Base-by-base conservation (phyloP, 1,140 invertebrate genomes). In the Calephelis virginiensis region DNA sequence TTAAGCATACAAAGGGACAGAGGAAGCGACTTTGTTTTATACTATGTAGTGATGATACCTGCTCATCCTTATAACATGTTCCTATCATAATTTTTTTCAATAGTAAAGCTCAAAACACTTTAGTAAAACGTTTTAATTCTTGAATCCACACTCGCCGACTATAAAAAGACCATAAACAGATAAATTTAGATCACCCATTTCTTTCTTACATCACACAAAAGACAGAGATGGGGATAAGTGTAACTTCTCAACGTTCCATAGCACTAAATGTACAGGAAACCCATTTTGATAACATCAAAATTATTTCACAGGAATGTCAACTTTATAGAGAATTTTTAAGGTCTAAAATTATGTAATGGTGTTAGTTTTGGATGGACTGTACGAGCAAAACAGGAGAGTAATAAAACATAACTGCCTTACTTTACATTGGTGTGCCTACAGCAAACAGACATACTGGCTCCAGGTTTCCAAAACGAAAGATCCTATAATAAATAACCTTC, bases 331-430 rank as follows among this genome's bases (percentile, higher is more conserved):
- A 3, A 8, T 1, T 4, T 4, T 2, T 59, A 59, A 5, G 7
- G 12, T n/a, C 11, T n/a, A 40, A 38, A 59, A 38, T 59, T 1
- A 12, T 37, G 1, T 59, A 17, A 45, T 62, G 40, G 53, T 53
- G 46, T 64, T 67, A 64, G 66, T 68, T 61, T 64, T 61, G 66
- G 46, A 43, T 73, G 60, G 64, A 73, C 68, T 68, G 66, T 67
- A 71, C 53, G 64, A 74, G 68, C 66, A 66, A 74, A 72, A 72
- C 68, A 68, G 60, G 47, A 63, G 66, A 68, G 68, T 70, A 72
- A 75, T 75, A 75, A 72, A 75, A 75, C 71, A 75, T 72, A 71
- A 75, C 71, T 72, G 71, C 68, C 68, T 56, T 69, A 70, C 71
- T 73, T 71, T 67, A 74, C 69, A 71, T 71, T 60, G 69, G 69